Evolutionary conservation across 2,113 vertebrate species (phyloP), one percentile per base, ranked within the genome.

Genomic region (Amblyornis subalaris): DNA sequence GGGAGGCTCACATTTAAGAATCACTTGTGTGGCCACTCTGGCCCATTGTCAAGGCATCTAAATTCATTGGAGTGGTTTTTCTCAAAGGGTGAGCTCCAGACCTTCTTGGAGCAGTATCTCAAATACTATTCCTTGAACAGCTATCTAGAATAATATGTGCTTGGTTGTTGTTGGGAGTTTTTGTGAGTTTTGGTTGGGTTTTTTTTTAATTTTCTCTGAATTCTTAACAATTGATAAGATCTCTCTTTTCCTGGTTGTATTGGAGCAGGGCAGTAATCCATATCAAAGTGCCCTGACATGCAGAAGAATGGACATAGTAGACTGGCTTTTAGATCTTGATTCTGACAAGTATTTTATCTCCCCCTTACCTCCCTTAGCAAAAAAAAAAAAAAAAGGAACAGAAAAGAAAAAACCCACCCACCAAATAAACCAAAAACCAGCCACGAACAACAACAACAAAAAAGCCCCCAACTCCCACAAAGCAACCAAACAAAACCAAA

Each of bases 391-490:
- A 40, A 1, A 9, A 15, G 18, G 6, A 36, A 36, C 17, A 14
- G 21, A 55, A 44, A 67, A 24, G 29, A 15, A 9, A 23, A 15
- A 33, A 12, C 15, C 6, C 3, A 6, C 2, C 6, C 2, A 21
- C 10, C 8, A 47, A n/a, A 31, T 16, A 55, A 33, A 8, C 0
- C 13, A 31, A 35, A 35, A 78, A 58, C 5, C 8, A 25, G 12
- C 4, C 29, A 14, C 10, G 28, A 17, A 45, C 13, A 18, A 4
- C 3, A 31, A 26, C 61, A 42, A 42, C 15, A 15, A 54, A n/a
- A 20, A 57, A 11, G 1, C 2, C 1, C 3, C 6, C 5, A 1
- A 25, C 2, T 2, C 7, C 14, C 12, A 25, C 21, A n/a, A 47
- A 53, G 7, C 10, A 74, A 58, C 5, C 12, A 74, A 60, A 14